These are phyloP conservation scores for Cataglyphis livida DNA, from an alignment of 2,888 invertebrate species.

Conservation along the genomic window DNA sequence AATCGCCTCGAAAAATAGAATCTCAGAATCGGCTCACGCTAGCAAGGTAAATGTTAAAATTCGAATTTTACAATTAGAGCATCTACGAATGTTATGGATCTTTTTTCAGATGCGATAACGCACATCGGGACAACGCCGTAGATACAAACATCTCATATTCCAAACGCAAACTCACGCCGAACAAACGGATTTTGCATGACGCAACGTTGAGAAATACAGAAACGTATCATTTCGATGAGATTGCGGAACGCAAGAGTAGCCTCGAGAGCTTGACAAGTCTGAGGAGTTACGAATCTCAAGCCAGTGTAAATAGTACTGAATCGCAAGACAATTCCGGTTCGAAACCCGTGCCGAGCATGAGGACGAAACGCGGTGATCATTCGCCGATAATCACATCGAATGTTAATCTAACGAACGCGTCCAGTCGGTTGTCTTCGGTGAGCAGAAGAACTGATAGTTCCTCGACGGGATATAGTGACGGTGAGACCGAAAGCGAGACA, in stretches of 20 bases:
- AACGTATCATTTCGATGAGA: slow-evolving; percentile 76
- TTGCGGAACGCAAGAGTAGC: slow-evolving; percentile 86
- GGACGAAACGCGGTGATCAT: slow-evolving; percentile 82
- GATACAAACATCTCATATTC: slow-evolving; percentile 83
- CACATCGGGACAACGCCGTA: slow-evolving; percentile 75
- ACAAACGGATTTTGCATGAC: slow-evolving; percentile 84
- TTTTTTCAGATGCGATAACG: slow-evolving; percentile 80
- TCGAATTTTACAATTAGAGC: not conserved
- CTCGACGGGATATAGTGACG: slow-evolving; percentile 85
- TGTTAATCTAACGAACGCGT: slow-evolving; percentile 73
- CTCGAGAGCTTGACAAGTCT: slow-evolving; percentile 87
- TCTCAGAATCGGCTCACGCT: slow-evolving; percentile 69
- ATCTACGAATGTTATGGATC: slow-evolving; percentile 53
- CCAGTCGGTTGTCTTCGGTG: slow-evolving; percentile 77
- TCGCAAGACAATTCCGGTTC: slow-evolving; percentile 78
- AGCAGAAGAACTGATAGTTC: slow-evolving; percentile 82
- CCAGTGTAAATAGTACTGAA: slow-evolving; percentile 85
- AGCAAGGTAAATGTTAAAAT: slow-evolving; percentile 59
- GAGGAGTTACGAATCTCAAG: slow-evolving; percentile 85
- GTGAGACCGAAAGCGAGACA: slow-evolving; percentile 85
- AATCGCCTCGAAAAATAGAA: slow-evolving; percentile 69
- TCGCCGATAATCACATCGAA: slow-evolving; percentile 72
- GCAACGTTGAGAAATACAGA: slow-evolving; percentile 80
- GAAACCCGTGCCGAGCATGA: slow-evolving; percentile 82
- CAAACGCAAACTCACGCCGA: slow-evolving; percentile 82